Evolutionary conservation across 2,113 vertebrate species (phyloP), one percentile per base, ranked within the genome.

Genomic region (Rhea americana): DNA sequence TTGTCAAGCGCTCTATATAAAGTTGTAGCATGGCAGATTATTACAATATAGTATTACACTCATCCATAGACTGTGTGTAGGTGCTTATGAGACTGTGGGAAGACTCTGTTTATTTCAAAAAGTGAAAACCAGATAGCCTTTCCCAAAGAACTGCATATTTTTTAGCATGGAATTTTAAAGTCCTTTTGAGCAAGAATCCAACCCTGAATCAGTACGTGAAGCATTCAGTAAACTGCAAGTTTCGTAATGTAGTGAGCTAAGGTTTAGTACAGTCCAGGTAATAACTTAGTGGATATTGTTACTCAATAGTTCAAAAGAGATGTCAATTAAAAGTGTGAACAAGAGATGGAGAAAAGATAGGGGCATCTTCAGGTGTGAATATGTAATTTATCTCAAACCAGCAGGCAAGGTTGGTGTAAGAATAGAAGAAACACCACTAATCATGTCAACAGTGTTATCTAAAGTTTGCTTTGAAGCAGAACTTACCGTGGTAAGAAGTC

Each of bases 261-360:
- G 80, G 30, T 81, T 91, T 81, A 78, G 22, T 51, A 30, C 19
- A 90, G 56, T 47, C 17, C 43, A 61, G 32, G 24, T 13, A 78
- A 51, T 48, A 86, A 18, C 35, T 75, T 72, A 0, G 4, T 87
- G 65, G 72, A 4, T 87, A 78, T 56, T 88, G 80, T 68, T 88
- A 83, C 67, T 90, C 95, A 93, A 86, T 93, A 93, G 47, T 61
- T 93, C 72, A 66, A 76, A 89, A 81, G 41, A 75, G 20, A 3
- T 68, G 47, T 87, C 87, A 90, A 94, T 95, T 95, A 86, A 70
- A 90, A 82, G 88, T 88, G 94, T 91, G 90, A 96, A 91, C 73
- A 96, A 88, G 73, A 93, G 66, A 92, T 59, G 76, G 85, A 86
- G 87, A 80, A 85, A 93, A 92, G 61, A 62, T 18, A 75, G 45